Evolutionary conservation across 2,888 invertebrate species (phyloP), one percentile per base, ranked within the genome.

Genomic region (Sphinx pinastri): DNA sequence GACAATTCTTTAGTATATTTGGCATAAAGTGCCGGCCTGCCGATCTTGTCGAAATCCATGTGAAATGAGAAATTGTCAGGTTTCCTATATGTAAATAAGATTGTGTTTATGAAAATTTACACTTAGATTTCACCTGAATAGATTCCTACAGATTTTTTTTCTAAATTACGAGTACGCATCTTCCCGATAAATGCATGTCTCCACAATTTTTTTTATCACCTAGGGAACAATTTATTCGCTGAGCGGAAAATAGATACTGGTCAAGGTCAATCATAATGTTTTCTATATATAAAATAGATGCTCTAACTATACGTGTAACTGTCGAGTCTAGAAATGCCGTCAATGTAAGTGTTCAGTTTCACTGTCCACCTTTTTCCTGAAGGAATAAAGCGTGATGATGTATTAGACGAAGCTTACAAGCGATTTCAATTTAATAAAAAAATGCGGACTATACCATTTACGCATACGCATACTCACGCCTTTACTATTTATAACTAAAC

Each of bases 231-330:
- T 63, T 54, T 54, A 69, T 54, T 38, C 54, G 38, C 47, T 19
- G 19, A 59, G 63, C 69, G 69, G 49, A 13, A 68, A 69, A 69
- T 69, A 69, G 69, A 63, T 54, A 6, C 47, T 47, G 60, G 69
- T 69, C 69, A 69, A 69, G 69, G 69, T 63, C 60, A 63, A 52
- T 45, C 69, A 63, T 54, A 54, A 69, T 69, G 63, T 63, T 49
- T 63, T 63, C 63, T 63, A 63, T 63, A 63, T 63, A 63, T 63
- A 63, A 63, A 55, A 63, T 16, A 63, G 49, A 49, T 49, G 63
- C 19, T 45, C 16, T 63, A 63, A 63, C 60, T 63, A 19, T 63
- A 63, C 47, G 49, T 49, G 47, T 63, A 63, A 63, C 63, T 63
- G 63, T 63, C 63, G 47, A 19, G 19, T 19, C 63, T 49, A 19